Evolutionary conservation across 2,113 vertebrate genomes (phyloP), one percentile per base, ranked within the genome.

Genomic region (Proterorhinus semilunaris): DNA sequence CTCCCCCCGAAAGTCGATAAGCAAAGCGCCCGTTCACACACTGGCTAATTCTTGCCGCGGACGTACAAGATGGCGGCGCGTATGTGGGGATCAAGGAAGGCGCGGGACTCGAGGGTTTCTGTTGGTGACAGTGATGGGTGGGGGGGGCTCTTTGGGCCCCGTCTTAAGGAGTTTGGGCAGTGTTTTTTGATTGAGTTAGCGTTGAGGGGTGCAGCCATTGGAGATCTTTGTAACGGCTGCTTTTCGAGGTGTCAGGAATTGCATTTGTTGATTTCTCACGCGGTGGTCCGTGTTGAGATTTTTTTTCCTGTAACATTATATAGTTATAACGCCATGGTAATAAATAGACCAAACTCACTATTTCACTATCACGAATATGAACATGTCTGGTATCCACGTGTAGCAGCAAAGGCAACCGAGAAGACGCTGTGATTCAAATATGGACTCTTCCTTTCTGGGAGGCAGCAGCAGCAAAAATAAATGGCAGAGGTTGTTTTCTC

Each of bases 11-110:
- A 87, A 92, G 89, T 93, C 90, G 92, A 92, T 91, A 92, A 93
- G 92, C 90, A 91, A 90, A 36, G 90, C 78, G 73, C 89, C 89
- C 90, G 89, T 91, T 92, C 90, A 90, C 89, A 93, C 90, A 91
- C 88, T 87, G 76, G 79, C 88, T 92, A 90, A 91, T 91, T 91
- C 71, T 10, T 66, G 65, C 54, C 69, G 50, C 42, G 12, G 12
- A 45, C 43, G 16, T 16, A 45, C 58, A 61, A 61, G 12, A 61
- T 61, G 36, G 58, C 58, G 7, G 58, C 36, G 42, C 36, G 8
- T 36, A 61, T 36, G 27, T 5, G 27, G 42, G 42, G 13, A 16
- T 61, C 44, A 61, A 44, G 57, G 42, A 59, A 59, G 36, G 36
- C 43, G 42, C 12, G n/a, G 44, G 44, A 44, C 12, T 61, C 21